Conservation (phyloP, 2,113 vertebrate genomes). For the Rhinoderma darwinii region DNA sequence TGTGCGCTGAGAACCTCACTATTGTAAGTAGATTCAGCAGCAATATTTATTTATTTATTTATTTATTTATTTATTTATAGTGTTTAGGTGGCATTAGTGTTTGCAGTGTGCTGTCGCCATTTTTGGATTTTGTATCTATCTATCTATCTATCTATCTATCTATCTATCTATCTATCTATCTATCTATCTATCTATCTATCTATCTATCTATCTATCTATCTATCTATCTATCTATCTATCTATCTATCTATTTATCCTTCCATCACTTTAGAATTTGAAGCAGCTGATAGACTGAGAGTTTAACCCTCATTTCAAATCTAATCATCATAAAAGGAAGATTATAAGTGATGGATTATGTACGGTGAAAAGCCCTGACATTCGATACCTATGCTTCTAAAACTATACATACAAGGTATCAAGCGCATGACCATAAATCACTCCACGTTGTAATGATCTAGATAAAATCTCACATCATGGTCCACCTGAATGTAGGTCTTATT, state of each 20-base stretch:
- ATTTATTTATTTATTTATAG: too few species aligned
- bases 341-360: conserved; percentile 42
- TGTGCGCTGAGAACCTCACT: too few species aligned
- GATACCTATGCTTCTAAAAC: conserved; percentile 37
- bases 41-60: too few species aligned
- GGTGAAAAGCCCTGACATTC: conserved; percentile 46
- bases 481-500: conserved; percentile 10
- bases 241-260: not conserved
- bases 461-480: conserved; percentile 33
- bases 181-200: not conserved
- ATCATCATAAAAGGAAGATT: conserved; percentile 44
- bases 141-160: too few species aligned
- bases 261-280: not conserved
- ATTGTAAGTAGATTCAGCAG: too few species aligned
- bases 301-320: conserved; percentile 3
- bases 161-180: too few species aligned
- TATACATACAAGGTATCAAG: conserved; percentile 31
- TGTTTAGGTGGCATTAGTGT: too few species aligned
- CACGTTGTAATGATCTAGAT: not conserved
- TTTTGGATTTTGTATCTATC: too few species aligned
- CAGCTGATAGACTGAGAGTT: not conserved
- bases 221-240: not conserved
- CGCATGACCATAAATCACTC: conserved; percentile 38
- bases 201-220: not conserved
- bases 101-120: too few species aligned